phyloP scores from a whole-genome alignment of 2,797 vertebrate genomes.

The Sebastolobus alascanus region DNA sequence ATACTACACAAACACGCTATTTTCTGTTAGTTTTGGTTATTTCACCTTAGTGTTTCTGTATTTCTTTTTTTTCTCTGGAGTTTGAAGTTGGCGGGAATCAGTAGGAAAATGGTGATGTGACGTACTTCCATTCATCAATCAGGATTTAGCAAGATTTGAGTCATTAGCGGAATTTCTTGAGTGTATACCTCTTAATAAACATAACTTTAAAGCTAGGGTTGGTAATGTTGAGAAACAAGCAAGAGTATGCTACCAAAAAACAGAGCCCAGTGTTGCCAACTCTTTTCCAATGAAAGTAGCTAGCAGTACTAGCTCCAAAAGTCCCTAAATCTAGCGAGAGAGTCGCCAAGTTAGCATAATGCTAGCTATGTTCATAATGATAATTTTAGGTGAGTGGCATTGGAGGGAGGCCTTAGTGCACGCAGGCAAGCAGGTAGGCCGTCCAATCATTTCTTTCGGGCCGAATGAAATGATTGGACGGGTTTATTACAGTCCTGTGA shows the following conservation, averaged over 20 bases:
- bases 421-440: too few species aligned
- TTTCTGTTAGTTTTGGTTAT: neutral
- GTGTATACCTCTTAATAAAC: neutral
- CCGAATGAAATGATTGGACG: too few species aligned
- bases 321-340: too few species aligned
- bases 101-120: neutral
- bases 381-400: too few species aligned
- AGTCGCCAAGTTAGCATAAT: too few species aligned
- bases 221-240: rapidly evolving
- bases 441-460: too few species aligned
- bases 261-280: too few species aligned
- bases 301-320: rapidly evolving
- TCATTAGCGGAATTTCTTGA: neutral
- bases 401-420: too few species aligned
- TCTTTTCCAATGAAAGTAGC: too few species aligned
- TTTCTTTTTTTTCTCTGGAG: neutral
- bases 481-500: too few species aligned
- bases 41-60: neutral
- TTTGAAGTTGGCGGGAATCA: neutral
- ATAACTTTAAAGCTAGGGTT: neutral
- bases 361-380: too few species aligned
- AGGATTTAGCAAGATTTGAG: neutral
- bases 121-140: neutral
- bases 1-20: neutral
- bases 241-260: too few species aligned